Base-by-base conservation (phyloP, 2,113 vertebrate species). In the Panurus biarmicus region DNA sequence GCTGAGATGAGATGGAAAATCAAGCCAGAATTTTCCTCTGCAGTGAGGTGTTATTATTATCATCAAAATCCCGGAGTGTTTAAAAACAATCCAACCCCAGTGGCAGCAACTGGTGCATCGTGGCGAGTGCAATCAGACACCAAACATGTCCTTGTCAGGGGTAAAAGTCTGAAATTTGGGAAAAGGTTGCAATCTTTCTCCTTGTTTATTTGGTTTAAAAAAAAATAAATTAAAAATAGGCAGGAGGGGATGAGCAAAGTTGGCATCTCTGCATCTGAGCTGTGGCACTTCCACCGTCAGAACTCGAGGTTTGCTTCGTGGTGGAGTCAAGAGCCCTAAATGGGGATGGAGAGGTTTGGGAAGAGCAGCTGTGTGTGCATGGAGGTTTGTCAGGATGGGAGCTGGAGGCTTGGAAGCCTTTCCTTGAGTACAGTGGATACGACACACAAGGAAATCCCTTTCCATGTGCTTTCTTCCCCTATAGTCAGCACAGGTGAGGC, bases 51-150 rank as follows among this genome's bases (percentile, higher is more conserved):
- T 85, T 72, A 66, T 94, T 95, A 96, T 90, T 70, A 84, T 93
- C 94, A 96, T 96, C 93, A 95, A 80, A 91, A 72, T 75, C 33
- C 50, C 31, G 2, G 85, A 73, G 81, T 96, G 87, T 96, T 96
- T 96, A 78, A 93, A 93, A 96, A 96, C 96, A 96, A 86, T 94
- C 93, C 84, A 26, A 64, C 11, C 12, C 65, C 65, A n/a, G 73
- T 28, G 36, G 78, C 15, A 0, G 75, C 74, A 84, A 51, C 71
- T n/a, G 61, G 23, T 42, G 36, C 23, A 21, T 36, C 2, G 0
- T 31, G 10, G 35, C 0, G 4, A 85, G 74, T 0, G 0, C 89
- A 86, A 81, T 94, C 91, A 77, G 75, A 33, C 53, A 29, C 72
- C 79, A 88, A 76, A 95, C 64, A 60, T 22, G 35, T 48, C 82